Evolutionary conservation across 1,140 invertebrate species (phyloP).

Genomic region (Adoxophyes honmai): DNA sequence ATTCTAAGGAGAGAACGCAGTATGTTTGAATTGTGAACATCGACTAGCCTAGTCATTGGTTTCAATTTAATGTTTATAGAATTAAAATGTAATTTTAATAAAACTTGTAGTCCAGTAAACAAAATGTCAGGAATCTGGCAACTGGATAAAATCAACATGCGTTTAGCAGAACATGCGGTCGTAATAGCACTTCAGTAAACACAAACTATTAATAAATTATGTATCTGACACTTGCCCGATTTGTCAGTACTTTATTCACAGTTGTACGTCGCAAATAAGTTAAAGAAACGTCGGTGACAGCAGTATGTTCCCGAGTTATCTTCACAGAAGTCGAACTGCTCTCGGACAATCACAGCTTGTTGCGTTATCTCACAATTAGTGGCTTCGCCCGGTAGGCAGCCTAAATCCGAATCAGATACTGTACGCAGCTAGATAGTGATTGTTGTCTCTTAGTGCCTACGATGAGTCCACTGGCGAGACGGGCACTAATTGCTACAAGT

Average conservation of each 20-base stretch:
- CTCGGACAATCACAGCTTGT: background rate
- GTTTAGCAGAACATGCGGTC: too few relatives aligned
- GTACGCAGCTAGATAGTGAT: background rate
- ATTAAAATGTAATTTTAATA: too few relatives aligned
- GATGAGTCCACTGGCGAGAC: background rate
- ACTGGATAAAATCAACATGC: too few relatives aligned
- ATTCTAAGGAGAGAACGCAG: background rate
- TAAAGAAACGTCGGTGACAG: background rate
- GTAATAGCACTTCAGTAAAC: background rate
- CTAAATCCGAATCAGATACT: conserved; percentile 9
- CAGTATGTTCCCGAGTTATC: background rate
- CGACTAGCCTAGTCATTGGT: too few relatives aligned
- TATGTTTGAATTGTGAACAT: too few relatives aligned
- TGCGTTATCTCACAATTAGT: background rate
- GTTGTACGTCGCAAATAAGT: background rate
- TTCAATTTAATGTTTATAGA: too few relatives aligned
- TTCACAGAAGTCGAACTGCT: conserved; percentile 1
- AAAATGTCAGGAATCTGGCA: too few relatives aligned
- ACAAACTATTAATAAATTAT: conserved; percentile 2
- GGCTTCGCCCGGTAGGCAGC: background rate
- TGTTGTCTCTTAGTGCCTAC: background rate
- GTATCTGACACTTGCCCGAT: conserved; percentile 9
- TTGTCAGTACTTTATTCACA: background rate
- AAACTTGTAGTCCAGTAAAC: too few relatives aligned
- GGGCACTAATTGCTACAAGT: conserved; percentile 8